A percentile compares a stretch with the other conserved stretches of the same genome.
Conservation (phyloP, 2,797 vertebrate species). For the Delichon dasypus region DNA sequence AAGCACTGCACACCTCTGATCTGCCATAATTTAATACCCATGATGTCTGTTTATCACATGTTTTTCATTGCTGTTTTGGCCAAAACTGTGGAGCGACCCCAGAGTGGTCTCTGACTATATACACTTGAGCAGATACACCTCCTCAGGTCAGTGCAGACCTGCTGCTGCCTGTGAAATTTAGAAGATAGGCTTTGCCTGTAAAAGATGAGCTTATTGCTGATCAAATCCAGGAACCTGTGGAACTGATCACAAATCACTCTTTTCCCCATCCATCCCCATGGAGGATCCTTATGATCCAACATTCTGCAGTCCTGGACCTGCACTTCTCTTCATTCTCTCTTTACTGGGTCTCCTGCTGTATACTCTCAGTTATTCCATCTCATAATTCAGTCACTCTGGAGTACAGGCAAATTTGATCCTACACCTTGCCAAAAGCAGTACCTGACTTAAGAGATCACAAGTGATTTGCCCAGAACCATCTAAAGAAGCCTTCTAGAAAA, state of each 20-base stretch:
- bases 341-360: neutral
- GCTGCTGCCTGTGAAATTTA: neutral
- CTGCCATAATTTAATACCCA: neutral
- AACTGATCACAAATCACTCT: neutral
- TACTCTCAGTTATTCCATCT: neutral
- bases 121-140: neutral
- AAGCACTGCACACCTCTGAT: neutral
- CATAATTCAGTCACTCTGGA: conserved; percentile 15
- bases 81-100: neutral
- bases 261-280: neutral
- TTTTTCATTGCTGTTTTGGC: neutral
- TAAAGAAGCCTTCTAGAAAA: neutral
- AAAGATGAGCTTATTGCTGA: neutral
- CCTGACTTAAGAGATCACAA: neutral
- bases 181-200: neutral
- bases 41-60: neutral
- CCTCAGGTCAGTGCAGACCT: neutral
- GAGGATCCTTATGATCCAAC: no score
- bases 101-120: neutral
- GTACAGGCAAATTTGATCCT: neutral
- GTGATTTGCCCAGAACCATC: neutral
- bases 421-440: neutral
- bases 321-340: neutral
- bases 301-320: neutral
- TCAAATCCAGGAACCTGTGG: neutral